phyloP scores from a whole-genome alignment of 2,888 invertebrate genomes.

The Pteria penguin region DNA sequence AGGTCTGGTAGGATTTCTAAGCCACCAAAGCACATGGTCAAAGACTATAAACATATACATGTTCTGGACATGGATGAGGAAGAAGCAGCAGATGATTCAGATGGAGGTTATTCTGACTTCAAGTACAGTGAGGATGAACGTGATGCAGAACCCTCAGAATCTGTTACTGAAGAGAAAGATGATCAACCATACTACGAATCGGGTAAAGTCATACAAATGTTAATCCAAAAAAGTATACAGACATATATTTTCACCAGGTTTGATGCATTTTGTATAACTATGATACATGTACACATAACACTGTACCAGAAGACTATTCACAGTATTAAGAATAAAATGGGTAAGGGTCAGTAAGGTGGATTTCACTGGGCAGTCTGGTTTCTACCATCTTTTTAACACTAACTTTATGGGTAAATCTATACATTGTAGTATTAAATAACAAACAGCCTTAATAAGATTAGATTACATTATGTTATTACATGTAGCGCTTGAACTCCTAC shows the following conservation, averaged over 20 bases:
- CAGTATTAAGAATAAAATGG: too few relatives aligned
- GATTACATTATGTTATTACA: too few relatives aligned
- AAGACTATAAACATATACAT: conserved; percentile 84
- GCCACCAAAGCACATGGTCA: conserved; percentile 84
- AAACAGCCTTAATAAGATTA: too few relatives aligned
- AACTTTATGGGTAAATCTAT: too few relatives aligned
- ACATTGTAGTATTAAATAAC: too few relatives aligned
- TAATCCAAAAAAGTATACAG: not conserved
- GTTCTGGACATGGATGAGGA: conserved; percentile 83
- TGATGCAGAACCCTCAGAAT: too few relatives aligned
- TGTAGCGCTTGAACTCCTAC: too few relatives aligned
- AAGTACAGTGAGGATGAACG: conserved; percentile 78
- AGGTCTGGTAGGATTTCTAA: conserved; percentile 83
- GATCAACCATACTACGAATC: not conserved
- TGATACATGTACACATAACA: too few relatives aligned
- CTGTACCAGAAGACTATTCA: too few relatives aligned
- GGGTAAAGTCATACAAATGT: not conserved
- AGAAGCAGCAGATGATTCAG: conserved; percentile 82
- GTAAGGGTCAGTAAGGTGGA: too few relatives aligned
- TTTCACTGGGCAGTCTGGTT: too few relatives aligned
- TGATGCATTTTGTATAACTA: not conserved
- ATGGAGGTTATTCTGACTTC: conserved; percentile 84
- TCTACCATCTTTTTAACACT: too few relatives aligned
- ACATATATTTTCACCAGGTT: not conserved
- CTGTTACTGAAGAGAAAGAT: conserved; percentile 46